A percentile compares a stretch with the other conserved stretches of the same genome.
Conservation (phyloP, 2,113 vertebrate genomes). For the Lontra canadensis region DNA sequence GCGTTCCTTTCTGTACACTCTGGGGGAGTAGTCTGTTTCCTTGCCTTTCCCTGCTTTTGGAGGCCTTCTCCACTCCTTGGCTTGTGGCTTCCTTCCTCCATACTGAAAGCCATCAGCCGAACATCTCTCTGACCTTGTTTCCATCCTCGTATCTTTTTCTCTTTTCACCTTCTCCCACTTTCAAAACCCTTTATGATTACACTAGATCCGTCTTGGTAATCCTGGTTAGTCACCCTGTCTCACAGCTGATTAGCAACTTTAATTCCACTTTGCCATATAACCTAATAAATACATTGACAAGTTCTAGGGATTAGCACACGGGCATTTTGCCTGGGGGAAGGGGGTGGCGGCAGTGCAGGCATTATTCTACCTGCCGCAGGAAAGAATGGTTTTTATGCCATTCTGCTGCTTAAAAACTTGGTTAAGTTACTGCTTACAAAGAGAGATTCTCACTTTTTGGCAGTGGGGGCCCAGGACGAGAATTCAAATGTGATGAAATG, state of each 20-base stretch:
- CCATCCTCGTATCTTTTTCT: background rate
- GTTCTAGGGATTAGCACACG: background rate
- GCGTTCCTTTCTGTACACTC: background rate
- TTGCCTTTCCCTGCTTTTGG: background rate
- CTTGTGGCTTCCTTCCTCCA: background rate
- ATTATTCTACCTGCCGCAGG: background rate
- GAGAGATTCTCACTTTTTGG: background rate
- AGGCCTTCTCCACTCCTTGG: background rate
- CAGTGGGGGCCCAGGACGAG: background rate
- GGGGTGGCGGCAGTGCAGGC: no score
- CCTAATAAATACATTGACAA: background rate
- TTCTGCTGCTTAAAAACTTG: constrained; percentile 7
- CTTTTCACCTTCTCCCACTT: background rate
- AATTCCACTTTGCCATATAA: background rate
- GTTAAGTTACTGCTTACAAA: background rate
- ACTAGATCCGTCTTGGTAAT: background rate
- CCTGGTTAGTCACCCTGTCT: background rate
- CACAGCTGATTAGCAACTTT: background rate
- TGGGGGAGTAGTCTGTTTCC: background rate
- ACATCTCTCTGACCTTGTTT: background rate
- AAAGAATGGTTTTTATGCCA: background rate
- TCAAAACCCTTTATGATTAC: background rate
- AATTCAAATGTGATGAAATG: background rate
- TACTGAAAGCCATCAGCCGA: background rate
- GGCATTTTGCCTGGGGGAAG: background rate